These are phyloP conservation scores for Oscheius sp. DNA, from an alignment of 2,888 invertebrate genomes.

Conservation along the genomic window DNA sequence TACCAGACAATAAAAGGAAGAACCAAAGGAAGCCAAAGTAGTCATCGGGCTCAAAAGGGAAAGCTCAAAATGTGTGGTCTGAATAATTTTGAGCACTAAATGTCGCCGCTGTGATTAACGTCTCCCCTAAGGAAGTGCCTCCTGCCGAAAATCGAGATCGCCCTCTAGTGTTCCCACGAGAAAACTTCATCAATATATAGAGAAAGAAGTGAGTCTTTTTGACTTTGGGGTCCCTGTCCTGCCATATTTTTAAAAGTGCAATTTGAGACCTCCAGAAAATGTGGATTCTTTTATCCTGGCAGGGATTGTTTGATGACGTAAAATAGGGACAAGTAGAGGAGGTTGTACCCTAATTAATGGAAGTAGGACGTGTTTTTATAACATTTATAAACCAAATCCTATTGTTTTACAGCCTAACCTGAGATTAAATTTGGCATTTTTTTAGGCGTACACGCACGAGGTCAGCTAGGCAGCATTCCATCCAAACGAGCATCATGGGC, in stretches of 20 bases:
- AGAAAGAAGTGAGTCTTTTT: conserved; percentile 2
- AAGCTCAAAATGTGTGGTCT: background rate
- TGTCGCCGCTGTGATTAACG: conserved; percentile 32
- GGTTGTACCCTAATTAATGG: too few species aligned
- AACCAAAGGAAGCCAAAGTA: background rate
- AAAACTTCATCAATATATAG: conserved; percentile 34
- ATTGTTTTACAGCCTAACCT: background rate
- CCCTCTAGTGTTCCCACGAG: conserved; percentile 29
- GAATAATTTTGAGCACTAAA: conserved; percentile 27
- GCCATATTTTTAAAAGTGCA: too few species aligned
- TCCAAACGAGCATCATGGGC: background rate
- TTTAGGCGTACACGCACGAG: background rate
- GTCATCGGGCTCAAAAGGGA: background rate
- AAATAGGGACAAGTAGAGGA: too few species aligned
- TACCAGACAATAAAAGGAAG: background rate
- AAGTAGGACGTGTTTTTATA: background rate
- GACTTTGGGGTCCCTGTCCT: too few species aligned
- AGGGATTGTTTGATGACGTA: too few species aligned
- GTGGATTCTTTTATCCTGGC: background rate
- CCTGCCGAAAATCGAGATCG: conserved; percentile 27
- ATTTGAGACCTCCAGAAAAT: conserved; percentile 6
- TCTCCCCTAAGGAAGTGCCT: conserved; percentile 24
- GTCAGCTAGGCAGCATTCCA: background rate
- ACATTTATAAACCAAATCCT: background rate
- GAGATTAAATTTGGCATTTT: background rate